Evolutionary conservation across 2,888 invertebrate genomes (phyloP).

Genomic region (Acrocera orbiculus): DNA sequence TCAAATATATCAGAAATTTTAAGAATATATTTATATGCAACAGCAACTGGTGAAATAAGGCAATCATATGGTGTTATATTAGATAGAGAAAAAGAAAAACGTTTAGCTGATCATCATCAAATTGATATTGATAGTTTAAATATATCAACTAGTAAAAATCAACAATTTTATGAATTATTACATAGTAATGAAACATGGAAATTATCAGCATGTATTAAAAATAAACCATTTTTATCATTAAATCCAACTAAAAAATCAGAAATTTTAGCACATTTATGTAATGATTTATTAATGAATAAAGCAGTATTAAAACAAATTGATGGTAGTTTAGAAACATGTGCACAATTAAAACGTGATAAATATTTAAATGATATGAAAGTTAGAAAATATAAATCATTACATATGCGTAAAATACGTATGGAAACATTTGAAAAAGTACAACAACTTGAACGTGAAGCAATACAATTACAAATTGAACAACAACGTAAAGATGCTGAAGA

Average conservation of each 20-base stretch:
- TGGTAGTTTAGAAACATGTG: constrained; percentile 66
- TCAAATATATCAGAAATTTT: constrained; percentile 83
- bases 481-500: constrained; percentile 20
- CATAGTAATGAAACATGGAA: constrained; percentile 64
- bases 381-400: constrained; percentile 58
- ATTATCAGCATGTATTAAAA: constrained; percentile 59
- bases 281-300: constrained; percentile 87
- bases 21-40: constrained; percentile 77
- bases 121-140: constrained; percentile 43
- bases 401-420: constrained; percentile 54
- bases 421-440: constrained; percentile 47
- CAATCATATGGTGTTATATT: constrained; percentile 63
- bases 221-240: constrained; percentile 71
- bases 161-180: constrained; percentile 58
- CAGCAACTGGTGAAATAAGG: constrained; percentile 73
- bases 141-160: constrained; percentile 55
- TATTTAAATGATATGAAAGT: constrained; percentile 88
- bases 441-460: constrained; percentile 27
- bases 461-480: constrained; percentile 22
- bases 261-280: constrained; percentile 80
- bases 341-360: constrained; percentile 73
- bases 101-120: constrained; percentile 69
- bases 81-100: constrained; percentile 61
- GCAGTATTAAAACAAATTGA: constrained; percentile 81
- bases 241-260: constrained; percentile 73